Percentiles rank a stretch among this genome's conserved stretches.
These are phyloP conservation scores for Centropristis striata DNA, from an alignment of 2,113 vertebrate genomes.

Conservation along the genomic window DNA sequence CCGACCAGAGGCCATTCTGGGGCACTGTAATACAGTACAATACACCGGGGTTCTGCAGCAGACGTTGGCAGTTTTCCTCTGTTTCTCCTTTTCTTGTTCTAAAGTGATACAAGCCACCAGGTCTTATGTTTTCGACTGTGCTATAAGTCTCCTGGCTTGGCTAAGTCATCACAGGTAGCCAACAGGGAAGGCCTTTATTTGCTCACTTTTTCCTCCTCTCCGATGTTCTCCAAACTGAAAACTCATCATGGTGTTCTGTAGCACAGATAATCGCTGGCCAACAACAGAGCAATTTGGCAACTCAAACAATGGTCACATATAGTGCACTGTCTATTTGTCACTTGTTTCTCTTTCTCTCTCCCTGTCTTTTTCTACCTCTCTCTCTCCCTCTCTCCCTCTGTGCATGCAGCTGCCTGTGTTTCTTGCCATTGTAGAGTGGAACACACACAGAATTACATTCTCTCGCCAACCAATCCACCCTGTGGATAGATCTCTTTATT, in stretches of 20 bases:
- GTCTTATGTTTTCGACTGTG: constrained; percentile 47
- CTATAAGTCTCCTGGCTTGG: constrained; percentile 63
- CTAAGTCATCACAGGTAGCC: constrained; percentile 75
- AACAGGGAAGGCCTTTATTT: constrained; percentile 71
- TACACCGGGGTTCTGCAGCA: constrained; percentile 33
- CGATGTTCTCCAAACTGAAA: constrained; percentile 66
- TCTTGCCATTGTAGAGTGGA: constrained; percentile 48
- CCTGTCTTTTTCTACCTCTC: constrained; percentile 34
- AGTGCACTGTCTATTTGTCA: constrained; percentile 68
- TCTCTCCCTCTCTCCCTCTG: constrained; percentile 42
- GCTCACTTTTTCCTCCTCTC: constrained; percentile 49
- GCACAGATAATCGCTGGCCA: constrained; percentile 71
- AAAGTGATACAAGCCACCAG: constrained; percentile 66
- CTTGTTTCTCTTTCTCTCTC: constrained; percentile 41
- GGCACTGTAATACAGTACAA: constrained; percentile 61
- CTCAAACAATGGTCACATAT: constrained; percentile 78
- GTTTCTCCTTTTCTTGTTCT: constrained; percentile 65
- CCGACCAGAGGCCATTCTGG: constrained; percentile 60
- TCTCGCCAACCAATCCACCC: constrained; percentile 54
- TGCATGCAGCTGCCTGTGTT: constrained; percentile 45
- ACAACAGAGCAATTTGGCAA: constrained; percentile 75
- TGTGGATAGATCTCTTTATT: constrained; percentile 63
- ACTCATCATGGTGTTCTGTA: constrained; percentile 74
- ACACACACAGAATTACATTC: constrained; percentile 66
- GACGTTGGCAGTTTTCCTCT: constrained; percentile 39